Conservation (phyloP, 2,888 invertebrate genomes). For the Schizaphis graminum region DNA sequence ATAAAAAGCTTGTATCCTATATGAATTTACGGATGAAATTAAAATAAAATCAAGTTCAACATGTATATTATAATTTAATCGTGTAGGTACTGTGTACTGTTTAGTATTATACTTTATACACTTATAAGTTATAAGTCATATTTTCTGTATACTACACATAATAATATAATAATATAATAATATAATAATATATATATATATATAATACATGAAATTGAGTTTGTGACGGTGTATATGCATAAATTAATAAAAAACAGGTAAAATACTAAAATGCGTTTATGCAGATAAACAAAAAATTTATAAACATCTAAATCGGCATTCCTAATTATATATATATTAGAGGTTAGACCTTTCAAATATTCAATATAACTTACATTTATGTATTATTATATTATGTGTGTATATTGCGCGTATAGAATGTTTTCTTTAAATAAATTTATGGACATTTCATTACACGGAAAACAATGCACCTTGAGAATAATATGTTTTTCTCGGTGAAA, state of each 20-base stretch:
- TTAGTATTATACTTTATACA: not conserved
- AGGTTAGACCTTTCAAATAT: conserved; percentile 9
- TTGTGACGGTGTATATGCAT: not conserved
- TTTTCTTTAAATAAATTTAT: conserved; percentile 33
- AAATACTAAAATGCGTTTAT: not conserved
- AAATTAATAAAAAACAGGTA: not conserved
- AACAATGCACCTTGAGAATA: conserved; percentile 18
- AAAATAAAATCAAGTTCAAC: not conserved
- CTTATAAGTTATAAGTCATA: not conserved
- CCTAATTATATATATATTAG: not conserved
- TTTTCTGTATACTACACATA: not conserved
- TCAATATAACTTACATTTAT: not conserved
- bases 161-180: too few species aligned
- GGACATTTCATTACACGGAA: conserved; percentile 37
- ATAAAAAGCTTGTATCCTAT: not conserved
- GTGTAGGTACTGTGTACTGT: too few species aligned
- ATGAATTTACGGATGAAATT: not conserved
- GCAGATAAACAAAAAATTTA: not conserved
- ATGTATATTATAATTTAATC: not conserved
- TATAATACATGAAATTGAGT: not conserved
- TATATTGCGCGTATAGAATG: conserved; percentile 10
- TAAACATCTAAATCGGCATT: not conserved
- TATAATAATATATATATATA: not conserved
- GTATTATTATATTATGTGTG: not conserved
- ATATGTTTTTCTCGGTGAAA: conserved; percentile 12